Base-by-base conservation (phyloP, 2,113 vertebrate genomes). In the Ornithorhynchus anatinus region DNA sequence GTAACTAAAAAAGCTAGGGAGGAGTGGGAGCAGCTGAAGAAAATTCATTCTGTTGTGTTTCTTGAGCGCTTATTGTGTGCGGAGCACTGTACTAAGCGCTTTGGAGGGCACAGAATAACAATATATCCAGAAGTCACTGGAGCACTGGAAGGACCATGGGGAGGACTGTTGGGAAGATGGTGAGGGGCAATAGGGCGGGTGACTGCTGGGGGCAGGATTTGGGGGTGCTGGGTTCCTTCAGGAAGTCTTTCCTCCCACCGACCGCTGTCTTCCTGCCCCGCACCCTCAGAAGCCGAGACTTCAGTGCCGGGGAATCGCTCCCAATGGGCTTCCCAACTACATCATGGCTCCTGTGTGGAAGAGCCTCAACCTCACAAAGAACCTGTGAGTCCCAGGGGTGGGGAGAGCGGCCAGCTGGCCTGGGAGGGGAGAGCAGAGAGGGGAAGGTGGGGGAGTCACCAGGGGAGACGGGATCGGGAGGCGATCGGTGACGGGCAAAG, bases 271-370 rank as follows among this genome's bases (percentile, higher is more conserved):
- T n/a, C n/a, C n/a, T n/a, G n/a, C n/a, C n/a, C n/a, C n/a, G n/a
- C n/a, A n/a, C 35, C 77, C 63, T 42, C 80, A 92, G 92, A 92
- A 89, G 59, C 80, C 91, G 74, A 90, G 82, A 62, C 68, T 73
- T 22, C 91, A 88, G 43, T 84, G 52, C 65, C 84, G 84, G 15
- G 81, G 82, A 12, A 65, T 81, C 3, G 84, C 91, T 58, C 65
- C 88, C 69, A 97, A 96, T 0, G 96, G 95, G 13, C 86, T 97
- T 52, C 61, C 82, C 50, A 90, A 85, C 64, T 87, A 75, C 50
- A 43, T 92, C 78, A 96, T 96, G 93, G 91, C 81, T 17, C 86
- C 89, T 0, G 86, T 95, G 20, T 94, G 92, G 92, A 91, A 90
- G 10, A 77, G 90, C 38, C 85, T 91, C 8, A 85, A 88, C 44